Percentiles rank a stretch among this genome's conserved stretches.
Evolutionary conservation across 2,797 vertebrate species (phyloP).

Genomic region (Gambusia yucatana): DNA sequence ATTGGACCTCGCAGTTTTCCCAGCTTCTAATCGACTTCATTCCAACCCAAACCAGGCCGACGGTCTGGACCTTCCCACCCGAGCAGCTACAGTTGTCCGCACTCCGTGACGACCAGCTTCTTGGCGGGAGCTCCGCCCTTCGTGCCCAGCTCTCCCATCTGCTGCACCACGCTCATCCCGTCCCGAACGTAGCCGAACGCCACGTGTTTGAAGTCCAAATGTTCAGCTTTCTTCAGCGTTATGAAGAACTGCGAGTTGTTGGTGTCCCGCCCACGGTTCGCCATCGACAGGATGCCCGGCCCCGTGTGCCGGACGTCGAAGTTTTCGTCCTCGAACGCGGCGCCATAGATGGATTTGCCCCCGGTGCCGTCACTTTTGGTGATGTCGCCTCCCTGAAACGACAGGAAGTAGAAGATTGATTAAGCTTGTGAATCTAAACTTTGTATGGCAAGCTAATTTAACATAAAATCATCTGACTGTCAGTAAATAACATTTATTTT

Average conservation of each 20-base stretch:
- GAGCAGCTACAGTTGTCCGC: constrained; percentile 87
- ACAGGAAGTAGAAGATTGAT: constrained; percentile 11
- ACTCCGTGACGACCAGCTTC: constrained; percentile 87
- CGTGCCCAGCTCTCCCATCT: constrained; percentile 89
- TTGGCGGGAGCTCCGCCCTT: constrained; percentile 83
- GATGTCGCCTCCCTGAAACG: constrained; percentile 91
- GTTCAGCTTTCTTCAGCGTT: constrained; percentile 91
- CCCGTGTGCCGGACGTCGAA: constrained; percentile 91
- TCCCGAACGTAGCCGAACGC: constrained; percentile 91
- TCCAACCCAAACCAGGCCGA: background rate
- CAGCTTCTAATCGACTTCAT: constrained; percentile 19
- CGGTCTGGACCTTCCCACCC: background rate
- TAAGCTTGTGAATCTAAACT: too few relatives aligned
- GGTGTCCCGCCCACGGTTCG: constrained; percentile 87
- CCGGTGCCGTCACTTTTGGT: constrained; percentile 90
- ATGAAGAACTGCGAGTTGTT: constrained; percentile 96
- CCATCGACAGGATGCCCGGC: constrained; percentile 95
- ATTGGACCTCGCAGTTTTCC: constrained; percentile 25
- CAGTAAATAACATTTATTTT: too few relatives aligned
- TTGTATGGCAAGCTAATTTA: too few relatives aligned
- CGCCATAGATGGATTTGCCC: constrained; percentile 91
- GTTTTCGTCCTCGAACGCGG: constrained; percentile 94
- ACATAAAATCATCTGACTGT: too few relatives aligned
- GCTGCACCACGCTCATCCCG: constrained; percentile 91
- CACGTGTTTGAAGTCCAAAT: constrained; percentile 95